A percentile compares a stretch with the other conserved stretches of the same genome.
phyloP scores from a whole-genome alignment of 2,797 vertebrate species.

The Siniperca obscura region DNA sequence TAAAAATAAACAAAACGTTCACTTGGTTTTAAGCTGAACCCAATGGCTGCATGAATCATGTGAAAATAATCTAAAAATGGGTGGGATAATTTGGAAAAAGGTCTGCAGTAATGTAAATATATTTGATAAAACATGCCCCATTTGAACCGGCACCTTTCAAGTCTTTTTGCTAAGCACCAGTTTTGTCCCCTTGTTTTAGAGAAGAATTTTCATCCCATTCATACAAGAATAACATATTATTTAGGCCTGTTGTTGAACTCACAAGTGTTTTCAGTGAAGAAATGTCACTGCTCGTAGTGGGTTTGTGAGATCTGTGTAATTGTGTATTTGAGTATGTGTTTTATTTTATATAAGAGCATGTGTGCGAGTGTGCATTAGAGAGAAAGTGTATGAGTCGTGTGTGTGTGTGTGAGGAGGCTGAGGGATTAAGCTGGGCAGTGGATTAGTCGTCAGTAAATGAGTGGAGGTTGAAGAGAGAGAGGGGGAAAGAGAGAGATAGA shows the following conservation, averaged over 20 bases:
- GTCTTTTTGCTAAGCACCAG: not conserved
- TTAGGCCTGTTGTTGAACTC: not conserved
- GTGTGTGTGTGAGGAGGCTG: constrained; percentile 61
- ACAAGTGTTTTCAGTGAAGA: not conserved
- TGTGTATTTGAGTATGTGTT: not conserved
- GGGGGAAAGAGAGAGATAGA: constrained; percentile 14
- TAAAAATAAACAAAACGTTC: not conserved
- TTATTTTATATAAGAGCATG: constrained; percentile 23
- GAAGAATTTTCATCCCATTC: not conserved
- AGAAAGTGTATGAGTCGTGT: not conserved
- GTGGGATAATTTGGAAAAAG: not conserved
- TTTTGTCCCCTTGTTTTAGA: not conserved
- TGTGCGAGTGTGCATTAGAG: not conserved
- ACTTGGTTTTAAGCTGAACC: not conserved
- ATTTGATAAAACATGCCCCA: not conserved
- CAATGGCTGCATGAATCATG: not conserved
- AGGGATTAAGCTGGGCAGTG: constrained; percentile 78
- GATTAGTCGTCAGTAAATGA: constrained; percentile 82
- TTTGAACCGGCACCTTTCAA: not conserved
- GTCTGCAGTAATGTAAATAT: not conserved
- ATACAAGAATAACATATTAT: not conserved
- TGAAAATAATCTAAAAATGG: not conserved
- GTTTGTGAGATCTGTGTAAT: not conserved
- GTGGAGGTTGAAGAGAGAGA: constrained; percentile 60
- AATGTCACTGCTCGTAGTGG: not conserved